Base-by-base conservation (phyloP, 2,888 invertebrate genomes). In the Andrena bicolor region DNA sequence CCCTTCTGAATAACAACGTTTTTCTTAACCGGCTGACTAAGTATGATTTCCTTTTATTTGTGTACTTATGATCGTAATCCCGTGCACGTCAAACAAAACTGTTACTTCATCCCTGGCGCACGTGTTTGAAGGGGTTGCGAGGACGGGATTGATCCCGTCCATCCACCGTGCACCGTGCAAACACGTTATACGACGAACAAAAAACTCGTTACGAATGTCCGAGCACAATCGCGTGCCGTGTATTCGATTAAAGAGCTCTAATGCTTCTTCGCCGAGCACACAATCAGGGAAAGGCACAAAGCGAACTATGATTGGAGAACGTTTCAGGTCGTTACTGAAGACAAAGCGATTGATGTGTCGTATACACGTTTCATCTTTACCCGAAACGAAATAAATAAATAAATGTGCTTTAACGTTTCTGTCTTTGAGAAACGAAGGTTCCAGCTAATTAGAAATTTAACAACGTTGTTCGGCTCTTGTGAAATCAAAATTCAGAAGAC, bases 181-280 rank as follows among this genome's bases (percentile, higher is more conserved):
- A 65, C 58, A 65, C 76, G 72, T 64, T 58, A 48, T n/a, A 65
- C 73, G 35, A n/a, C 10, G 73, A 41, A 73, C 65, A 66, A 77
- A 77, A 77, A 73, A 66, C 77, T 77, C 73, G 77, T 77, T 77
- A 73, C 65, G 56, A 49, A 32, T 64, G 73, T 65, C 65, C 77
- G 65, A 66, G 65, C 61, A 77, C 58, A 51, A 60, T 51, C 26
- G 77, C 4, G 20, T 8, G 68, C 65, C 48, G 26, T 48, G 72
- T 58, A 64, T 72, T 76, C 64, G 72, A 65, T 65, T 72, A 72
- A 72, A 72, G 58, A 72, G 64, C 76, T 48, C 72, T 76, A 76
- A 72, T 65, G 64, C 63, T 63, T 64, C 48, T 32, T 48, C 76
- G 72, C n/a, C 28, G 48, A 20, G 49, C 35, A 64, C 73, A 76